Base-by-base conservation (phyloP, 2,797 vertebrate species). In the Eulemur coronatus region DNA sequence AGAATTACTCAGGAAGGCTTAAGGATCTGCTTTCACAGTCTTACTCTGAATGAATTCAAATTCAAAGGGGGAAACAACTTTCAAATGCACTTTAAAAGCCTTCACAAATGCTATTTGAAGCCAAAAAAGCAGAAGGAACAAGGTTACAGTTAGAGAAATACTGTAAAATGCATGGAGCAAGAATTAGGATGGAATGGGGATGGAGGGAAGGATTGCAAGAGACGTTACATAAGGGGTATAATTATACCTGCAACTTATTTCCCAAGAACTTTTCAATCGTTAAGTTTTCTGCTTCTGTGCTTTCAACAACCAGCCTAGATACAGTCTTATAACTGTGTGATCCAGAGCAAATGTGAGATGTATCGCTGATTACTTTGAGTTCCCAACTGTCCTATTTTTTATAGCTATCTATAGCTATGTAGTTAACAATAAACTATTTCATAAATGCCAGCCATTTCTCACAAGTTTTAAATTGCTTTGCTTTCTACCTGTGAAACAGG, bases 391-490 rank as follows among this genome's bases (percentile, higher is more conserved):
- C 90, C 92, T 69, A 79, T 55, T 97, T 97, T 96, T 91, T 35
- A 78, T 84, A 95, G 89, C 75, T 93, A 89, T 89, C 89, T 97
- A 81, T 79, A 97, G 88, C 84, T 41, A 69, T 46, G 43, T 67
- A 78, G 90, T 82, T 88, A 41, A 94, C 50, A 94, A 93, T 90
- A 82, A 97, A 92, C 78, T 81, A 79, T 92, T 96, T 92, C 26
- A 69, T 95, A 92, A 96, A 96, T 91, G 78, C 33, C 92, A 97
- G 80, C 69, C 70, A 91, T 86, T 92, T 84, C 69, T 92, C 73
- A 65, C 33, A 78, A 87, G 69, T 78, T 94, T 95, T 75, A 92
- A 95, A 48, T 84, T 95, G 88, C 81, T 84, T 84, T 91, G 70
- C 70, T 94, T 95, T 79, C 57, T 92, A 97, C 80, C 72, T 94